Evolutionary conservation across 2,888 invertebrate species (phyloP), one percentile per base, ranked within the genome.

Genomic region (Lasioglossum calceatum): DNA sequence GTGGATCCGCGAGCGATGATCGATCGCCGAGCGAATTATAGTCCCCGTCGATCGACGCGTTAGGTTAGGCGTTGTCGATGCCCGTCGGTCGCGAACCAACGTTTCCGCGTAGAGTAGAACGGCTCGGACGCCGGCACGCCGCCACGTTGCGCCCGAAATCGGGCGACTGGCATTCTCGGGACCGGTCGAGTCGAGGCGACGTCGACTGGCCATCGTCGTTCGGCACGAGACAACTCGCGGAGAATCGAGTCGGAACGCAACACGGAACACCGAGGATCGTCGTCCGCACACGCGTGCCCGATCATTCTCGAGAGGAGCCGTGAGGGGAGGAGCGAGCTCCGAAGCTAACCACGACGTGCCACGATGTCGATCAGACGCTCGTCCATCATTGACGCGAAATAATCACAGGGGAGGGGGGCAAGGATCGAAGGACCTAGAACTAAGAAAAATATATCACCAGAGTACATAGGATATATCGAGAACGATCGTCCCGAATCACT

Each of bases 61-160:
- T 64, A 19, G 32, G 67, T 32, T 86, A 90, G 73, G 77, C 85
- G 77, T 81, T 79, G 79, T 79, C 87, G 87, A 91, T 91, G 91
- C 77, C 67, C 74, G 87, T 83, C 71, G 81, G 67, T 82, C 82
- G 84, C 44, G 76, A 44, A 71, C 79, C 64, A 44, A 77, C 74
- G 64, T 54, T 84, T 77, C 39, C 77, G 80, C 81, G 87, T 91
- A 91, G 91, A 91, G 50, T 91, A 91, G 91, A 84, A 81, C 74
- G 61, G 64, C 64, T 50, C 54, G 39, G 67, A 64, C 67, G 64
- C 23, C 64, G 50, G 61, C n/a, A 44, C 42, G 54, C 42, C 39
- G 67, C 67, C 82, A 71, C 73, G 67, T 67, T 67, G 77, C 71
- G 61, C 64, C 50, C 47, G 32, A 84, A 32, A 79, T 80, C 42